Conservation (phyloP, 2,113 vertebrate species). For the Pterocles gutturalis region DNA sequence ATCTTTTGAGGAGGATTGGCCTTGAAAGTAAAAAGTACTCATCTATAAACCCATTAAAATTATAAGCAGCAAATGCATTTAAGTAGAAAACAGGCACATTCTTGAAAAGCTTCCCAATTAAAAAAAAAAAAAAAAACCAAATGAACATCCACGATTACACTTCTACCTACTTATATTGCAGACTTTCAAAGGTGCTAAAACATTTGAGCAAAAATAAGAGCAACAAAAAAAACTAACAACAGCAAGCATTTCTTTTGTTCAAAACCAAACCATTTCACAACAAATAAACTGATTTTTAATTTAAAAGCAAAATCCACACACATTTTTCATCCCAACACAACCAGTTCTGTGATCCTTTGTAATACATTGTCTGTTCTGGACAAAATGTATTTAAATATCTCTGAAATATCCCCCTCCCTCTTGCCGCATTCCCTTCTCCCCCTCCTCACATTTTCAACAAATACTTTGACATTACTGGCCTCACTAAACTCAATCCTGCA, state of each 20-base stretch:
- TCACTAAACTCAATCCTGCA: slow-evolving; percentile 60
- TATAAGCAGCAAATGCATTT: slow-evolving; percentile 30
- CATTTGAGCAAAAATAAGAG: background rate
- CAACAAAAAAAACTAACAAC: background rate
- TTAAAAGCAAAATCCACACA: background rate
- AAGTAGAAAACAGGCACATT: slow-evolving; percentile 37
- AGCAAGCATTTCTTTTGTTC: background rate
- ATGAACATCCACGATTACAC: background rate
- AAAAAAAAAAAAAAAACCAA: background rate
- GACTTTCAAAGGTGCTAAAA: background rate
- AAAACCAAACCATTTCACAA: background rate
- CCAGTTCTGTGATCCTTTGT: background rate
- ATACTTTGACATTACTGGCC: slow-evolving; percentile 59
- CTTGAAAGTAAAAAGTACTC: slow-evolving; percentile 38
- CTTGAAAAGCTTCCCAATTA: slow-evolving; percentile 17
- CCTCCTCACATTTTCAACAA: slow-evolving; percentile 29
- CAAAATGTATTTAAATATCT: background rate
- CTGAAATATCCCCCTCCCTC: background rate
- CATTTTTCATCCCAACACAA: background rate
- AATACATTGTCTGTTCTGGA: background rate
- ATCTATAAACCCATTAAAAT: slow-evolving; percentile 53
- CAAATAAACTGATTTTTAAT: background rate
- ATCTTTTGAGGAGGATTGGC: slow-evolving; percentile 23
- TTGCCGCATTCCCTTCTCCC: slow-evolving; percentile 9
- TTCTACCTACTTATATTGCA: background rate